A percentile compares a stretch with the other conserved stretches of the same genome.
phyloP scores from a whole-genome alignment of 2,888 invertebrate genomes.

The Bellardia bayeri region DNA sequence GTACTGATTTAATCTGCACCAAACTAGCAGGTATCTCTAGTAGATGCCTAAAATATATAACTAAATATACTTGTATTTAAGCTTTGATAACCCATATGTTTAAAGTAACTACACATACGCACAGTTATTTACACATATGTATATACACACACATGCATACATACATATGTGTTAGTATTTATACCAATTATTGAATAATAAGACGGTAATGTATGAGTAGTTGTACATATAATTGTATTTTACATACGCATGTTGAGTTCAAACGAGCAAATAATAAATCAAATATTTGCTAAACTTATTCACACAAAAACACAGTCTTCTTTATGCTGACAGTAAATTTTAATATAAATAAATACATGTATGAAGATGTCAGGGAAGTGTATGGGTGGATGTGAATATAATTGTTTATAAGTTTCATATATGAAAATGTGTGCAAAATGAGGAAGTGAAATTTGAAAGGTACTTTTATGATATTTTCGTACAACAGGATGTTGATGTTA shows the following conservation, averaged over 20 bases:
- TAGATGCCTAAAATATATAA: too few relatives aligned
- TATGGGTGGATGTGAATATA: not conserved
- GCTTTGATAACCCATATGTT: not conserved
- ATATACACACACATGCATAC: not conserved
- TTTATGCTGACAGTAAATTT: constrained; percentile 28
- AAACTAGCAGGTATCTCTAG: too few relatives aligned
- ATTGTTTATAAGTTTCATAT: not conserved
- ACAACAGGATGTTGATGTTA: constrained; percentile 7
- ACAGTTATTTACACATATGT: not conserved
- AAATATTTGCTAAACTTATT: constrained; percentile 37
- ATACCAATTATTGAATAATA: constrained; percentile 7
- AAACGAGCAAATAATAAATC: constrained; percentile 38
- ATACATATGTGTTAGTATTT: not conserved
- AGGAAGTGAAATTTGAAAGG: constrained; percentile 30
- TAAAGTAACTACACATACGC: not conserved
- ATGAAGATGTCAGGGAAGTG: not conserved
- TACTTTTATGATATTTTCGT: constrained; percentile 19
- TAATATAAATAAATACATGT: constrained; percentile 12
- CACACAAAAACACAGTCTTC: not conserved
- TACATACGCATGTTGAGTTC: constrained; percentile 3
- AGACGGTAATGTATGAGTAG: not conserved
- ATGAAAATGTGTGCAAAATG: not conserved
- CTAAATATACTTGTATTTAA: not conserved
- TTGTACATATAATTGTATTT: not conserved
- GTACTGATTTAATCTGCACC: too few relatives aligned